Evolutionary conservation across 2,113 vertebrate genomes (phyloP).

Genomic region (Rhinolophus ferrumequinum): DNA sequence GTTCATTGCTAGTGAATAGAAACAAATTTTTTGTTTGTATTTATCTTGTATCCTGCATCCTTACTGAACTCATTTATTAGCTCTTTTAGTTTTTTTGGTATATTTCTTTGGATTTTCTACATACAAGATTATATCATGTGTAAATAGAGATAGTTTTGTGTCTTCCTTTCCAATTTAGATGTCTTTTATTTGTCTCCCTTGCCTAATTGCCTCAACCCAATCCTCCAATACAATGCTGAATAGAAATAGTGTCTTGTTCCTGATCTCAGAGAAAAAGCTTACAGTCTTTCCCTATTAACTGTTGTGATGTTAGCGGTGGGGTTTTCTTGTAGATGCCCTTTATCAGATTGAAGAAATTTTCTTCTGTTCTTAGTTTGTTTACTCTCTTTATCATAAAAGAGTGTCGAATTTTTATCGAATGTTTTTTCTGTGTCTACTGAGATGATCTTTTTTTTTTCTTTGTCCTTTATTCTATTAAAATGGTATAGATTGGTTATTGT

Average conservation of each 20-base stretch:
- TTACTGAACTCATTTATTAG: neutral
- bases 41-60: too few relatives aligned
- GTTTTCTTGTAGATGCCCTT: too few relatives aligned
- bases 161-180: neutral
- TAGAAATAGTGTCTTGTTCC: neutral
- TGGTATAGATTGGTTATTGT: neutral
- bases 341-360: too few relatives aligned
- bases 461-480: too few relatives aligned
- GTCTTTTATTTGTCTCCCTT: too few relatives aligned
- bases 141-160: neutral
- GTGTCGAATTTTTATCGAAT: neutral
- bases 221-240: neutral
- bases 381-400: neutral
- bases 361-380: neutral
- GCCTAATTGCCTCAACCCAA: neutral
- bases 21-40: too few relatives aligned
- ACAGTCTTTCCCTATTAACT: neutral
- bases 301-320: neutral
- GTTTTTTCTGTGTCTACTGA: neutral
- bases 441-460: neutral
- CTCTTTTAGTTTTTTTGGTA: neutral
- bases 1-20: too few relatives aligned
- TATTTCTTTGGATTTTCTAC: neutral
- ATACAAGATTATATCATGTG: neutral
- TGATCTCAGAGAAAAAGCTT: neutral